A percentile compares a stretch with the other conserved stretches of the same genome.
Evolutionary conservation across 2,113 vertebrate species (phyloP).

Genomic region (Anarrhichthys ocellatus): DNA sequence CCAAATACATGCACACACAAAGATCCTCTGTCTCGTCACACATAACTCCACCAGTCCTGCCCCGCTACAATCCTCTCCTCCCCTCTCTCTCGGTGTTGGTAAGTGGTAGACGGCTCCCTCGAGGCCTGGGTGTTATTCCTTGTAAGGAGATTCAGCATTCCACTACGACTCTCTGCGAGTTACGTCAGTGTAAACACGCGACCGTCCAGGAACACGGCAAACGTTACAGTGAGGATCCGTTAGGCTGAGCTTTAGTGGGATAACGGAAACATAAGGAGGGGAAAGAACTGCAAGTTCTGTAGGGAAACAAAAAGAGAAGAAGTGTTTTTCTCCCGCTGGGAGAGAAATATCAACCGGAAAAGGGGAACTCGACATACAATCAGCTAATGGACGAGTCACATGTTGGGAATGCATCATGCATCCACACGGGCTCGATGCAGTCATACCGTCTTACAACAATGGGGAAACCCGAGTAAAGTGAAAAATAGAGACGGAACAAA

Average conservation of each 20-base stretch:
- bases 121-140: slow-evolving; percentile 69
- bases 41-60: slow-evolving; percentile 41
- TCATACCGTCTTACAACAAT: not conserved
- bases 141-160: slow-evolving; percentile 80
- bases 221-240: slow-evolving; percentile 1
- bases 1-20: slow-evolving; percentile 30
- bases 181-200: slow-evolving; percentile 53
- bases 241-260: not conserved
- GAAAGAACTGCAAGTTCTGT: not conserved
- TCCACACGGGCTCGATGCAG: slow-evolving; percentile 7
- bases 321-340: slow-evolving; percentile 33
- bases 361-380: slow-evolving; percentile 67
- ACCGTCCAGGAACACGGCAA: slow-evolving; percentile 26
- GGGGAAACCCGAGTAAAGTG: not conserved
- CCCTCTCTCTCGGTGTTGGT: slow-evolving; percentile 40
- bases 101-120: slow-evolving; percentile 57
- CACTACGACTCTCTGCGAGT: slow-evolving; percentile 57
- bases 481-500: not conserved
- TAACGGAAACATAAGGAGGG: slow-evolving; percentile 12
- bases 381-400: slow-evolving; percentile 71
- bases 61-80: slow-evolving; percentile 52
- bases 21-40: slow-evolving; percentile 27
- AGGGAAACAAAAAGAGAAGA: slow-evolving; percentile 4
- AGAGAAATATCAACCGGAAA: slow-evolving; percentile 55
- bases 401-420: slow-evolving; percentile 1